Base-by-base conservation (phyloP, 2,113 vertebrate species). In the Notothenia rossii region DNA sequence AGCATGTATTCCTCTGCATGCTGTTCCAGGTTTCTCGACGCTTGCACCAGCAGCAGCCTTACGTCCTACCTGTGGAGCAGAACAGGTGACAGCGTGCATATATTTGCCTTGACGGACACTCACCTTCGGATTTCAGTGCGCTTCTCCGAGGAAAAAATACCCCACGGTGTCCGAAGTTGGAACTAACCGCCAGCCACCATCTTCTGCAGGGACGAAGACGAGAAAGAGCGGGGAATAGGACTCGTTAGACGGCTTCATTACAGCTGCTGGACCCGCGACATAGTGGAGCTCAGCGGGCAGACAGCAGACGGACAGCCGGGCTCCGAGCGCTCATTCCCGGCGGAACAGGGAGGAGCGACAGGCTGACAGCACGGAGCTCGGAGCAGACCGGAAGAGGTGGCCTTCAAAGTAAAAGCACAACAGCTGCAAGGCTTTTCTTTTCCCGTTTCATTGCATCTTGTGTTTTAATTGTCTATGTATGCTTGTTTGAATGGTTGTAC, bases 11-110 rank as follows among this genome's bases (percentile, higher is more conserved):
- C 36, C 36, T 40, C 36, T 40, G 10, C 10, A 49, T 11, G 20
- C 36, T 18, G 54, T 10, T 10, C 14, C 1, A 45, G 48, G 14
- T 46, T 5, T 46, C 10, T 25, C 11, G 10, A 3, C 10, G 11
- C 5, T 12, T 51, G 46, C 48, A 29, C 3, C 36, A 65, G 61
- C 62, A 55, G n/a, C 1, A 22, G 20, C 36, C 72, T 5, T 40
- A 1, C 56, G 61, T 80, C 79, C 89, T 90, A 93, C 92, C 92
- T 93, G 92, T 93, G 72, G 91, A 93, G 81, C 81, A 22, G 72
- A 81, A 71, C 90, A 88, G 84, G 80, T 90, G 87, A 89, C 74
- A 17, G 69, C 0, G 49, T 7, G 18, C 10, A 45, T 14, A 81
- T 29, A 73, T 80, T 72, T 85, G 84, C 81, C 72, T 66, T 33